These are phyloP conservation scores for Axea sp. DNA, from an alignment of 2,888 invertebrate species.

Conservation along the genomic window DNA sequence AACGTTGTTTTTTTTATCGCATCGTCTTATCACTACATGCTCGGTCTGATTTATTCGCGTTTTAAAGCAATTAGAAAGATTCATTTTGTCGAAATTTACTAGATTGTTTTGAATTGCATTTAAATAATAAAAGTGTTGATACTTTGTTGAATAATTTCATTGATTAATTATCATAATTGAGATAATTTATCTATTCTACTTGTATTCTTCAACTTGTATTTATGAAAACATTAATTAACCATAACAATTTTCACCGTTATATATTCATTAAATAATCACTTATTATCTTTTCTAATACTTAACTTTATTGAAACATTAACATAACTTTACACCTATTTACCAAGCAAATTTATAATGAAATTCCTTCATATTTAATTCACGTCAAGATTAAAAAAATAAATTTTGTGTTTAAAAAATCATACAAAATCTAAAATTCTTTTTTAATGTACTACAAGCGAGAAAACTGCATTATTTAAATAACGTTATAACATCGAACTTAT, in stretches of 20 bases:
- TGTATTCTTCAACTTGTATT: neutral
- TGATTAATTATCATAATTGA: neutral
- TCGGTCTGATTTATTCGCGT: neutral
- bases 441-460: no score
- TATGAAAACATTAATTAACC: neutral
- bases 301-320: slow-evolving; percentile 4
- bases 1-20: no score
- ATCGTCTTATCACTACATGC: no score
- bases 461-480: no score
- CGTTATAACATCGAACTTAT: no score
- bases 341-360: neutral
- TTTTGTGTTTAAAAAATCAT: neutral
- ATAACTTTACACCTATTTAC: slow-evolving; percentile 2
- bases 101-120: neutral
- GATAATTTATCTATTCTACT: no score
- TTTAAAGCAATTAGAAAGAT: slow-evolving; percentile 11
- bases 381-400: neutral
- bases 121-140: neutral
- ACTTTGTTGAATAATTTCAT: no score
- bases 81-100: neutral
- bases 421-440: no score
- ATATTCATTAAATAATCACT: slow-evolving; percentile 12
- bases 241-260: slow-evolving; percentile 5
- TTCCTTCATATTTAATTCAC: neutral
- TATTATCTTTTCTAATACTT: neutral